These are phyloP conservation scores for Acronicta psi DNA, from an alignment of 2,888 invertebrate genomes.

Conservation along the genomic window DNA sequence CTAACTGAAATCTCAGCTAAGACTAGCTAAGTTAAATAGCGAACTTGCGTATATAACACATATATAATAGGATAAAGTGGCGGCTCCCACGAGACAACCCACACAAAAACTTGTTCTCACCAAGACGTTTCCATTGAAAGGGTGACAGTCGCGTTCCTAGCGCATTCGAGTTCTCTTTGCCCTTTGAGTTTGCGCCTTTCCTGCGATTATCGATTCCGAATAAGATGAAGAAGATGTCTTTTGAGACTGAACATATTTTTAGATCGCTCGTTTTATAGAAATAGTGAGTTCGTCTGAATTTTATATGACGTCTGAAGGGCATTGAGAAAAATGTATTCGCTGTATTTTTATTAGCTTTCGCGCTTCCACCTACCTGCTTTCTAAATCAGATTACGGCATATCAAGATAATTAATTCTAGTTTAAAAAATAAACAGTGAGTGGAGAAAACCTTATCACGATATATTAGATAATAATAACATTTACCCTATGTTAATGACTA, in stretches of 20 bases:
- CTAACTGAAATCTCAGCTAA: conserved; percentile 41
- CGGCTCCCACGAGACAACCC: conserved; percentile 70
- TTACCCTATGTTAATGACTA: too few relatives aligned
- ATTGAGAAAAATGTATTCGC: neutral
- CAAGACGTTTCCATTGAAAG: conserved; percentile 64
- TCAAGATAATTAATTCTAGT: too few relatives aligned
- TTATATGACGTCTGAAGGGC: conserved; percentile 10
- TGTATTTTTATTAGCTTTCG: conserved; percentile 1
- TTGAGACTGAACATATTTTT: conserved; percentile 27
- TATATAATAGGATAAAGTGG: conserved; percentile 63
- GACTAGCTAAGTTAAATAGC: conserved; percentile 56
- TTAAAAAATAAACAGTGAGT: too few relatives aligned
- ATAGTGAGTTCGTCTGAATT: conserved; percentile 7
- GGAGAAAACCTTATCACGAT: too few relatives aligned
- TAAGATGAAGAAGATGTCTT: conserved; percentile 27
- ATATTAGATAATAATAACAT: too few relatives aligned
- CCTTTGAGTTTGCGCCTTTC: conserved; percentile 41
- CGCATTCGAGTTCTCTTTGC: conserved; percentile 45
- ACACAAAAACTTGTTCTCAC: conserved; percentile 73
- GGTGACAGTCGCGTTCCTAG: conserved; percentile 53
- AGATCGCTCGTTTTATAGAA: conserved; percentile 10
- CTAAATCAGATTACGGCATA: neutral
- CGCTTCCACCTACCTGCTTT: neutral
- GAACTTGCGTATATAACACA: conserved; percentile 57
- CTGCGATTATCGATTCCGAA: conserved; percentile 37